Evolutionary conservation across 1,140 invertebrate species (phyloP).

Genomic region (Arion vulgaris): DNA sequence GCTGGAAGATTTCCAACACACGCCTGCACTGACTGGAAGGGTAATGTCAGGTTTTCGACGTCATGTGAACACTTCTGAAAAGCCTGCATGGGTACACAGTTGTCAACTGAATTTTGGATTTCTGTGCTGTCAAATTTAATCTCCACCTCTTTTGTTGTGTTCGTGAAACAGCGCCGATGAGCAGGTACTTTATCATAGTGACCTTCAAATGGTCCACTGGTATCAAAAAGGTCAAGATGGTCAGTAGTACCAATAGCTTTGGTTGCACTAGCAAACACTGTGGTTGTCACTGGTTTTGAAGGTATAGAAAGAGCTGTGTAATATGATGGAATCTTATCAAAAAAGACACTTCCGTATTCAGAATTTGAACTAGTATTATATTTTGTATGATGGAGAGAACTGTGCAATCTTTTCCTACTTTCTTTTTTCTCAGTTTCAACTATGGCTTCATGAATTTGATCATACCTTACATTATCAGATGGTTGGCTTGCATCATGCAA

Average conservation of each 20-base stretch:
- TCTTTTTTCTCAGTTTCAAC: background rate
- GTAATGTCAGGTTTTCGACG: too few species aligned
- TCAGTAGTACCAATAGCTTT: conserved; percentile 17
- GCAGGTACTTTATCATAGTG: conserved; percentile 64
- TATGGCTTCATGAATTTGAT: background rate
- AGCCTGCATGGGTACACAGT: background rate
- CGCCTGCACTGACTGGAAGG: too few species aligned
- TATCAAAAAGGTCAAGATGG: conserved; percentile 17
- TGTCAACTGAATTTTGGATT: background rate
- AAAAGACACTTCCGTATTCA: conserved; percentile 47
- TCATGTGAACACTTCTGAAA: background rate
- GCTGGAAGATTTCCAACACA: background rate
- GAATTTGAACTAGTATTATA: conserved; percentile 19
- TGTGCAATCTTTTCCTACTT: background rate
- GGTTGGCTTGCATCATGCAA: background rate
- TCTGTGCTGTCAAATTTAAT: background rate
- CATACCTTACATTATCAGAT: background rate
- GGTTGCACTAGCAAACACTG: conserved; percentile 31
- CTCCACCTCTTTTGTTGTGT: conserved; percentile 65
- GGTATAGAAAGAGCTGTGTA: conserved; percentile 62
- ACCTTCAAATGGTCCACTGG: background rate
- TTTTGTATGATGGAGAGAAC: background rate
- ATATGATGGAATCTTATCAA: conserved; percentile 67
- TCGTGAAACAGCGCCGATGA: conserved; percentile 69
- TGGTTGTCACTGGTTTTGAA: conserved; percentile 45